phyloP scores from a whole-genome alignment of 2,888 invertebrate genomes.

The Orchesellides sinensis region DNA sequence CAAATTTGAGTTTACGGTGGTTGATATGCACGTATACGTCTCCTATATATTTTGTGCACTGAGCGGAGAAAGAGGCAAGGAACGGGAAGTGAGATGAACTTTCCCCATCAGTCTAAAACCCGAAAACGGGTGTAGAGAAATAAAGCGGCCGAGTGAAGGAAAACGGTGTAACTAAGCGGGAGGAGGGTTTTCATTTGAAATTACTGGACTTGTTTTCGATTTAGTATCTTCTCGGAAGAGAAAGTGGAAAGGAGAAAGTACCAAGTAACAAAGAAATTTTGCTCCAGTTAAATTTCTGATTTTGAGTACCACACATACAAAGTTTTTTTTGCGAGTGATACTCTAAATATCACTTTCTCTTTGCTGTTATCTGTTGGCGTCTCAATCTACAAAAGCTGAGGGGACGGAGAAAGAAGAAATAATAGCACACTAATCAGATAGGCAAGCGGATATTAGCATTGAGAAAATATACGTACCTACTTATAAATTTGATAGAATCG shows the following conservation, averaged over 20 bases:
- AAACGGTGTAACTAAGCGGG: constrained; percentile 54
- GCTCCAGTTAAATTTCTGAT: too few relatives aligned
- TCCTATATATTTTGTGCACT: background rate
- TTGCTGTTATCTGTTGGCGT: background rate
- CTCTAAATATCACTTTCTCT: background rate
- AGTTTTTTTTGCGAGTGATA: constrained; percentile 21
- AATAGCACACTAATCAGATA: constrained; percentile 17
- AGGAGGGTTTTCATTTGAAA: constrained; percentile 53
- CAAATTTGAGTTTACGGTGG: background rate
- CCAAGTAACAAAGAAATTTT: constrained; percentile 49
- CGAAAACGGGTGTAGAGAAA: constrained; percentile 15
- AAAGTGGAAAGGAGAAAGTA: constrained; percentile 43
- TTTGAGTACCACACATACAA: too few relatives aligned
- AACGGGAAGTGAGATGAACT: constrained; percentile 23
- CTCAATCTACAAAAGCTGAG: background rate
- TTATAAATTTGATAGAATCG: constrained; percentile 35
- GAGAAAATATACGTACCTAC: constrained; percentile 6
- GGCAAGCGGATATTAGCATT: constrained; percentile 4
- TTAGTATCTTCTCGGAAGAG: constrained; percentile 45
- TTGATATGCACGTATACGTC: background rate
- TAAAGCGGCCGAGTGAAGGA: constrained; percentile 31
- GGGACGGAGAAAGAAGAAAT: constrained; percentile 7
- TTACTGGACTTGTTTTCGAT: constrained; percentile 44
- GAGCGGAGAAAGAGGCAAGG: background rate
- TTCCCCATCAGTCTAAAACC: constrained; percentile 6